Conservation (phyloP, 1,140 invertebrate genomes). For the Latrodectus geometricus region DNA sequence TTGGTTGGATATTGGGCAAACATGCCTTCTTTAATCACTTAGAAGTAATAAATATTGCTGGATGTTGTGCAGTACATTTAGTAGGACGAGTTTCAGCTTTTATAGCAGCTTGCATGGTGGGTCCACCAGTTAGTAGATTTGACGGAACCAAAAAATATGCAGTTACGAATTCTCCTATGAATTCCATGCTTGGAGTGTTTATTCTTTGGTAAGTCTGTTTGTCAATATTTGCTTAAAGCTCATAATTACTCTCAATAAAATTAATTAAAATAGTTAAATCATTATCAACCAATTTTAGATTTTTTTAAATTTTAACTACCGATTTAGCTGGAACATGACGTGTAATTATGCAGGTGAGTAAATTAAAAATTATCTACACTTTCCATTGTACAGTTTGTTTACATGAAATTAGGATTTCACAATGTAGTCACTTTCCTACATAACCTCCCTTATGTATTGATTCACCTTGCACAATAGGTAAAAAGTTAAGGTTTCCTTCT, state of each 20-base stretch:
- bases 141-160: conserved; percentile 79
- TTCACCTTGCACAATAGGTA: too few species aligned
- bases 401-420: too few species aligned
- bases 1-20: conserved; percentile 88
- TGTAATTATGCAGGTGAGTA: too few species aligned
- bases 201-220: conserved; percentile 79
- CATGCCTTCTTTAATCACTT: conserved; percentile 85
- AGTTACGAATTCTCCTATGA: conserved; percentile 88
- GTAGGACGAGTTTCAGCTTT: conserved; percentile 83
- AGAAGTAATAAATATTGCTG: conserved; percentile 88
- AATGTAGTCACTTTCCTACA: too few species aligned
- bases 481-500: too few species aligned
- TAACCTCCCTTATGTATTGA: too few species aligned
- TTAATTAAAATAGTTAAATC: conserved; percentile 5
- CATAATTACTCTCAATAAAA: conserved; percentile 26
- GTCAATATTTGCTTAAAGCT: not conserved
- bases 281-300: not conserved
- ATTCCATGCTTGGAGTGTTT: conserved; percentile 90
- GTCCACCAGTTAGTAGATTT: conserved; percentile 86
- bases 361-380: too few species aligned
- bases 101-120: conserved; percentile 88
- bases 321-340: too few species aligned
- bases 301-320: too few species aligned
- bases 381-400: too few species aligned
- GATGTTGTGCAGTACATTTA: conserved; percentile 81